These are phyloP conservation scores for Cassiopea xamachana DNA, from an alignment of 30 jellyfish, hydroid and myxozoan species.

Conservation along the genomic window DNA sequence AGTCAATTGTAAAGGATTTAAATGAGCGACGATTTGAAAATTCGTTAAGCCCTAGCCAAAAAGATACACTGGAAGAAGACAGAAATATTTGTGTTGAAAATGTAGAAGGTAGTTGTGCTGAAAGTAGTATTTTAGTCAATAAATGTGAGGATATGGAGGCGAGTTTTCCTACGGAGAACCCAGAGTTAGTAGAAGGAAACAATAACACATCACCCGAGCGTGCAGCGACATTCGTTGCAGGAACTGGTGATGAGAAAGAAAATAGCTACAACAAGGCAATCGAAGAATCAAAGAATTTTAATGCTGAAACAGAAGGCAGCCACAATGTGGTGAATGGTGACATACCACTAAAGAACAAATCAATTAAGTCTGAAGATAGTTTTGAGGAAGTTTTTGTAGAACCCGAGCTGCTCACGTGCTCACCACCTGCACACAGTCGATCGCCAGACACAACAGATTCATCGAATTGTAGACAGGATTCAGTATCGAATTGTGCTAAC, in stretches of 20 bases:
- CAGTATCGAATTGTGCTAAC: neutral
- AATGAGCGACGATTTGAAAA: neutral
- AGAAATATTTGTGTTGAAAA: neutral
- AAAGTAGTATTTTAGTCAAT: neutral
- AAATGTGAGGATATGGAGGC: neutral
- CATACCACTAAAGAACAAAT: neutral
- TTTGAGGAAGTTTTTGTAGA: conserved; percentile 59
- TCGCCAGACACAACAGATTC: neutral
- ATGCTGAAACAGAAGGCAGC: neutral
- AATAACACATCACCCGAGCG: conserved; percentile 2
- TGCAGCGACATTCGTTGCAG: neutral
- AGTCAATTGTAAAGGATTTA: neutral
- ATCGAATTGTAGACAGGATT: conserved; percentile 11
- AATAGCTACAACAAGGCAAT: neutral
- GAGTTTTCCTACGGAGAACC: neutral
- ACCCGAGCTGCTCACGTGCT: conserved; percentile 38
- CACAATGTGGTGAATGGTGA: neutral
- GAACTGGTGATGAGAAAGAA: neutral
- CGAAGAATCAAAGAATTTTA: neutral
- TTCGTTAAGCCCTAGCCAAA: neutral
- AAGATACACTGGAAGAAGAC: neutral
- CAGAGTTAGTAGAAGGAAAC: neutral
- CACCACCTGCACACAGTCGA: conserved; percentile 2
- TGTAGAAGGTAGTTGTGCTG: neutral
- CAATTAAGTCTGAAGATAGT: conserved; percentile 18